Evolutionary conservation across 1,140 invertebrate genomes (phyloP), one percentile per base, ranked within the genome.

Genomic region (Cydia strobilella): DNA sequence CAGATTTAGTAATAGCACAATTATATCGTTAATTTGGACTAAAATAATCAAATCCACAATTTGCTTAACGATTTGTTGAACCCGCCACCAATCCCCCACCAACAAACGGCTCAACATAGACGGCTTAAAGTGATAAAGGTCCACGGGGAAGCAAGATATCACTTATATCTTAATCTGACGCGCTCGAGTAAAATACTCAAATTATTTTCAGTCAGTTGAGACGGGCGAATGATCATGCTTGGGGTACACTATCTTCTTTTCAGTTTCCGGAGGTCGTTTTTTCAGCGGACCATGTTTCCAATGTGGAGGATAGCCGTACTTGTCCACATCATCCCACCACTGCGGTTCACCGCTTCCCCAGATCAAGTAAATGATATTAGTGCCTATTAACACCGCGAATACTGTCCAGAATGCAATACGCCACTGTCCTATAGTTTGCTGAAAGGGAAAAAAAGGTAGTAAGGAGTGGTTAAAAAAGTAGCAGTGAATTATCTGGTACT

Each of bases 401-500:
- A 89, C 87, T 0, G 86, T 81, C 88, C 89, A 91, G 69, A 91
- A 91, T 27, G 89, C 91, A 2, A 94, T 88, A 59, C 96, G 94
- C 97, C 97, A 98, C 89, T 97, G 95, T 9, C 92, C 85, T 7
- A 96, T 82, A 10, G 94, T 95, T 88, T 95, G 94, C 96, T 97
- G 87, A 77, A 95, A 94, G 4, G n/a, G n/a, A 75, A 66, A 51
- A 25, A 45, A 45, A n/a, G n/a, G n/a, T n/a, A n/a, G n/a, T n/a
- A n/a, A n/a, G n/a, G n/a, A n/a, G n/a, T n/a, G n/a, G n/a, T n/a
- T n/a, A n/a, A n/a, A n/a, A n/a, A n/a, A n/a, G n/a, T n/a, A n/a
- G n/a, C n/a, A n/a, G n/a, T n/a, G n/a, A n/a, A n/a, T n/a, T n/a
- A n/a, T n/a, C n/a, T n/a, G n/a, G n/a, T n/a, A n/a, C n/a, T n/a